phyloP scores from a whole-genome alignment of 2,113 vertebrate genomes.

The Cricetomys ansorgei region DNA sequence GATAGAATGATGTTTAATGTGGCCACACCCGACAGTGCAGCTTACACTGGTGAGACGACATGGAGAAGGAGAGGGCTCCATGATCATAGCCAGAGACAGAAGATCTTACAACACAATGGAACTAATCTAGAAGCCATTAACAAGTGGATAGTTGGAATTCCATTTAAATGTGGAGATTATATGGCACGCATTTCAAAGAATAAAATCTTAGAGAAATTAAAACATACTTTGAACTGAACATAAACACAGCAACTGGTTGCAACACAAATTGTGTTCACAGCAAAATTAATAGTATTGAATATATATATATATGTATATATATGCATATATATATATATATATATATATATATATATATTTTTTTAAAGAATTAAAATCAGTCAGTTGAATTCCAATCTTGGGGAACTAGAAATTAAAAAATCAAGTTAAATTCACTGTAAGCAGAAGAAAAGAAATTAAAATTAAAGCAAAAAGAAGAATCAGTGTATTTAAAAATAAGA shows the following conservation, averaged over 20 bases:
- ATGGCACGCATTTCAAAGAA: not conserved
- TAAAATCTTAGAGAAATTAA: not conserved
- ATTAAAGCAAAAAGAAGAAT: not conserved
- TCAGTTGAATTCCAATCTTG: not conserved
- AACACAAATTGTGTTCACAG: not conserved
- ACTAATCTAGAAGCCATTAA: not conserved
- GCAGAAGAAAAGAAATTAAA: not conserved
- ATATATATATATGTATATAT: not conserved
- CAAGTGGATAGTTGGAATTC: not conserved
- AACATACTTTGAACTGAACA: not conserved
- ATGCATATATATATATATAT: not conserved
- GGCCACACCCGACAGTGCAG: not conserved
- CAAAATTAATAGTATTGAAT: not conserved
- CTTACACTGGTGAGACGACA: not conserved
- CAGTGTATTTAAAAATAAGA: not conserved
- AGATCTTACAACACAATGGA: not conserved
- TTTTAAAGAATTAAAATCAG: not conserved
- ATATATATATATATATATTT: too few relatives aligned
- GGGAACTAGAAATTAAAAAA: not conserved
- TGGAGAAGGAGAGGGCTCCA: not conserved
- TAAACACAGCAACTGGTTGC: not conserved
- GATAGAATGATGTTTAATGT: not conserved
- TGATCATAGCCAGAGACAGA: not conserved
- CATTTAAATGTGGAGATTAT: not conserved
- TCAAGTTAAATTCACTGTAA: not conserved